A percentile compares a stretch with the other conserved stretches of the same genome.
phyloP scores from a whole-genome alignment of 2,888 invertebrate species.

The Papilio elwesi region DNA sequence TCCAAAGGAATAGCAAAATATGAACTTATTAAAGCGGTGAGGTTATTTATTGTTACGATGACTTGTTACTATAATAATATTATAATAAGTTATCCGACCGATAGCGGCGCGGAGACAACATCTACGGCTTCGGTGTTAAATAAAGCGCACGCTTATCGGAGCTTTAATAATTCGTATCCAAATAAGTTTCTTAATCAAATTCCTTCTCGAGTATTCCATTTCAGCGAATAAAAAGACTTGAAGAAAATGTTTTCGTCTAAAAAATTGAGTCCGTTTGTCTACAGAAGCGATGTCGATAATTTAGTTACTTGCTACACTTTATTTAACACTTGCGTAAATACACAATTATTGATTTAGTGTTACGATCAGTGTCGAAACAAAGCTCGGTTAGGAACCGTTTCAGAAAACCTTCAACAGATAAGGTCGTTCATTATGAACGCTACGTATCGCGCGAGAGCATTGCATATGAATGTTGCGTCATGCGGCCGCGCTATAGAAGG shows the following conservation, averaged over 20 bases:
- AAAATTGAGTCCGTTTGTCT: constrained; percentile 51
- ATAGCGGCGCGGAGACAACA: constrained; percentile 18
- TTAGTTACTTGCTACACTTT: constrained; percentile 57
- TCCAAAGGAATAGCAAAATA: constrained; percentile 51
- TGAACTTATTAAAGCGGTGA: constrained; percentile 50
- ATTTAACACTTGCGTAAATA: constrained; percentile 60
- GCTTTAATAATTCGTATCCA: constrained; percentile 39
- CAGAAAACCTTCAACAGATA: constrained; percentile 64
- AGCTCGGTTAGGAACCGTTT: constrained; percentile 52
- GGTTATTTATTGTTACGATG: constrained; percentile 51
- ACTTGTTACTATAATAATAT: constrained; percentile 45
- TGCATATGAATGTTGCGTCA: constrained; percentile 59
- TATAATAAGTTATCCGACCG: constrained; percentile 27
- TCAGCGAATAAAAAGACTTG: constrained; percentile 34
- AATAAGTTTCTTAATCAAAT: constrained; percentile 42
- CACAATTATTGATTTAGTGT: constrained; percentile 56
- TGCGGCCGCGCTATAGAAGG: constrained; percentile 50
- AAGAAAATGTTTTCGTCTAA: constrained; percentile 36
- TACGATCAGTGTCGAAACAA: constrained; percentile 43
- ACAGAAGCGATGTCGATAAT: constrained; percentile 65
- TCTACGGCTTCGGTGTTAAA: constrained; percentile 33
- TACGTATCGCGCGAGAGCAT: constrained; percentile 58
- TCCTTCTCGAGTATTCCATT: constrained; percentile 40
- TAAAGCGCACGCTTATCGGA: constrained; percentile 36
- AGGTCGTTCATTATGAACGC: constrained; percentile 64